Evolutionary conservation across 1,140 invertebrate genomes (phyloP).

Genomic region (Ladona fulva): DNA sequence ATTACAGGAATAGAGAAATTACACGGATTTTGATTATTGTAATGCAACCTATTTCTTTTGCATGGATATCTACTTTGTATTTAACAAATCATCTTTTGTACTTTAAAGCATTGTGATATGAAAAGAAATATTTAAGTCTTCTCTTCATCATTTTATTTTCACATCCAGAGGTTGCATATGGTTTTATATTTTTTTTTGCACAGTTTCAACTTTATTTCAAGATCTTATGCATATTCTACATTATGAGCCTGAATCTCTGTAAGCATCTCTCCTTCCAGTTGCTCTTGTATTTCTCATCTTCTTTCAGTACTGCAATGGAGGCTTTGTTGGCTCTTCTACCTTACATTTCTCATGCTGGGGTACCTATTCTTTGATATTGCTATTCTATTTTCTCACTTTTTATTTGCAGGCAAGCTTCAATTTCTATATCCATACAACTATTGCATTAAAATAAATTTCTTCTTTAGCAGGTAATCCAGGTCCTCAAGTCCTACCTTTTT

Average conservation of each 20-base stretch:
- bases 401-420: constrained; percentile 1
- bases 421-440: background rate
- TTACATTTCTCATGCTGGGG: background rate
- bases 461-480: background rate
- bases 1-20: too few species aligned
- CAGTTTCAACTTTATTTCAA: background rate
- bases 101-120: background rate
- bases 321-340: background rate
- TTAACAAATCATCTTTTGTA: background rate
- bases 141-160: background rate
- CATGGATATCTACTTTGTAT: background rate
- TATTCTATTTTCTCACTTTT: background rate
- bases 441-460: background rate
- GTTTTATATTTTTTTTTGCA: background rate
- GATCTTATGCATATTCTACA: background rate
- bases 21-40: background rate
- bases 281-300: constrained; percentile 1
- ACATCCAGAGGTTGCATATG: background rate
- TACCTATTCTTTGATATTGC: background rate
- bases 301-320: background rate
- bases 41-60: background rate
- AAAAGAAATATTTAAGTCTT: too few species aligned
- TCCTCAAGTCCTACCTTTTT: background rate
- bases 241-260: background rate
- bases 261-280: background rate